Conservation (phyloP, 2,113 vertebrate species). For the Microcebus murinus region DNA sequence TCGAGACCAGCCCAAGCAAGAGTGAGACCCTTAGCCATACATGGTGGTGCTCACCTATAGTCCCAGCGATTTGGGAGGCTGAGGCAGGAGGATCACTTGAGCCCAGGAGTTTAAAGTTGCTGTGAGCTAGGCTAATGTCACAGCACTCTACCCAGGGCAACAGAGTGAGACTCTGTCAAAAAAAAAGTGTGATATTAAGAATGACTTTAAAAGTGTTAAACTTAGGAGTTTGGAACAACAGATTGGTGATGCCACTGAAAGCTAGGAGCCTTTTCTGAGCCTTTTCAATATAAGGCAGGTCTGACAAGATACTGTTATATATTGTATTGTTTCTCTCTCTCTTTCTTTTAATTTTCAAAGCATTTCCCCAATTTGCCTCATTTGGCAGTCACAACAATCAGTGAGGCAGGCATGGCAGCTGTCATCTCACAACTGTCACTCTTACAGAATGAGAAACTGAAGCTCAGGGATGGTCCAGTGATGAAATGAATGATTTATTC, state of each 20-base stretch:
- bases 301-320: not conserved
- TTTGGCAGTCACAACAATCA: not conserved
- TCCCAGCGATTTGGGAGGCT: too few species aligned
- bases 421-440: not conserved
- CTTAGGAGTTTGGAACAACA: not conserved
- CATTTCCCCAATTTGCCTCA: not conserved
- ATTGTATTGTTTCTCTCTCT: not conserved
- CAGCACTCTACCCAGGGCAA: too few species aligned
- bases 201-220: not conserved
- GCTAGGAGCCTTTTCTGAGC: not conserved
- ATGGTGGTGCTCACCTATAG: too few species aligned
- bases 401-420: not conserved
- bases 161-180: too few species aligned
- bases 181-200: not conserved
- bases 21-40: too few species aligned
- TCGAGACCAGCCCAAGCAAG: too few species aligned
- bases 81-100: too few species aligned
- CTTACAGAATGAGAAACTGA: not conserved
- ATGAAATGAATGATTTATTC: not conserved
- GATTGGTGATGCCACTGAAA: not conserved
- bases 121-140: too few species aligned
- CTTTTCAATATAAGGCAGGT: not conserved
- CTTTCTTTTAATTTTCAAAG: not conserved
- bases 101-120: too few species aligned
- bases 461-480: not conserved